phyloP scores from a whole-genome alignment of 2,797 vertebrate genomes.

The Sarcophilus harrisii region DNA sequence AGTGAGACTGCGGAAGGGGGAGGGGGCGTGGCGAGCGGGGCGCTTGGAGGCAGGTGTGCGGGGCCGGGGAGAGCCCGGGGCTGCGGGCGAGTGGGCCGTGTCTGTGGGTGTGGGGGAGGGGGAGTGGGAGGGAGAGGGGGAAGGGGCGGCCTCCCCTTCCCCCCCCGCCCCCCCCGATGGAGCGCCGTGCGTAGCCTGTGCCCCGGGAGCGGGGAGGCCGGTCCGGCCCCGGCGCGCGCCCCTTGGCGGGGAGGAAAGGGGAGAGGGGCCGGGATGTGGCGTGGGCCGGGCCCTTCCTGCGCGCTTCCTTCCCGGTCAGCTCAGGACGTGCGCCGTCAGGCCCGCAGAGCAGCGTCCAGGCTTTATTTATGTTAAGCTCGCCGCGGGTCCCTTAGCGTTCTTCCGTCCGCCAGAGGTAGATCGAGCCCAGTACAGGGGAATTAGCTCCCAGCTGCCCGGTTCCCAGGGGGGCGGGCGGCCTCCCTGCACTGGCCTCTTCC shows the following conservation, averaged over 20 bases:
- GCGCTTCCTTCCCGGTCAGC: background rate
- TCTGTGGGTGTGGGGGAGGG: background rate
- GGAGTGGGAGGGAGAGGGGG: no score
- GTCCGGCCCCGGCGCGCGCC: no score
- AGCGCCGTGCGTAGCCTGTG: background rate
- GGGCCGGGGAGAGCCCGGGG: no score
- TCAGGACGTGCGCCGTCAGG: background rate
- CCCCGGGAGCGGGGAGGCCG: background rate
- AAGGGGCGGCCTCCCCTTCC: background rate
- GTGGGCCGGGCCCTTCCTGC: background rate
- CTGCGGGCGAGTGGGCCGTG: no score
- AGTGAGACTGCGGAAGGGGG: background rate
- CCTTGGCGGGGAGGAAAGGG: background rate
- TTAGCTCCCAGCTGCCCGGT: no score
- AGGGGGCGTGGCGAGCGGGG: background rate
- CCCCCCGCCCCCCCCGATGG: no score
- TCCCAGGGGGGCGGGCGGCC: background rate
- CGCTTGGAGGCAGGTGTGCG: no score
- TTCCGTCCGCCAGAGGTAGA: no score
- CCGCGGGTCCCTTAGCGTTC: no score
- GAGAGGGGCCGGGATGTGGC: background rate
- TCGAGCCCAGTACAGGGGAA: no score
- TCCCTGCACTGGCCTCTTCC: conserved; percentile 1
- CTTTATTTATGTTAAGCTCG: no score
- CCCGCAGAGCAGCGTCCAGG: background rate